A percentile compares a stretch with the other conserved stretches of the same genome.
Evolutionary conservation across 2,113 vertebrate species (phyloP).

Genomic region (Tautogolabrus adspersus): DNA sequence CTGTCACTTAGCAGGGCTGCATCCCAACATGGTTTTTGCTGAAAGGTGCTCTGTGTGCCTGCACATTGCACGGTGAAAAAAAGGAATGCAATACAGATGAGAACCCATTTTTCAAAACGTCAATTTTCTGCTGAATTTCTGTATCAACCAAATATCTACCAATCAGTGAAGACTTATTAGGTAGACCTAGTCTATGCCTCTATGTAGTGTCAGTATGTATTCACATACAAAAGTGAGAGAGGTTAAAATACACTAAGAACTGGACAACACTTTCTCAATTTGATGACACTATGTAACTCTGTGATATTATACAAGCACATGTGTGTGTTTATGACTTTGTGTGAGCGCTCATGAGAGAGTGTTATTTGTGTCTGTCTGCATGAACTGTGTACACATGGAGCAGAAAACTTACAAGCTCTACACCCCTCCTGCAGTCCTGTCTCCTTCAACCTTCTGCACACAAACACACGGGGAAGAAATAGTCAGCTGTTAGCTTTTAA

Average conservation of each 20-base stretch:
- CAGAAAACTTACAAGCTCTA: slow-evolving; percentile 49
- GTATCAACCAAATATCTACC: not conserved
- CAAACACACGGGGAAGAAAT: slow-evolving; percentile 4
- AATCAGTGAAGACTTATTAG: not conserved
- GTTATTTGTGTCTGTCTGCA: not conserved
- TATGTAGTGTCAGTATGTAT: not conserved
- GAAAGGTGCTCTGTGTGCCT: not conserved
- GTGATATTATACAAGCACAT: not conserved
- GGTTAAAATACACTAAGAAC: not conserved
- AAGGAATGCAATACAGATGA: no score
- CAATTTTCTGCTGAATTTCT: not conserved
- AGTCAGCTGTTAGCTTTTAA: not conserved
- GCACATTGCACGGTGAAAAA: not conserved
- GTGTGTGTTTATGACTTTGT: slow-evolving; percentile 12
- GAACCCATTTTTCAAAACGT: no score
- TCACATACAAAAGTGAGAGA: not conserved
- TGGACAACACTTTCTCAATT: not conserved
- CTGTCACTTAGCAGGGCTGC: no score
- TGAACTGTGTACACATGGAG: not conserved
- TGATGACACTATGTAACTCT: no score
- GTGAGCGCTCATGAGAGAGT: not conserved
- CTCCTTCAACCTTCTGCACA: slow-evolving; percentile 15
- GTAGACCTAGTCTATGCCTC: not conserved
- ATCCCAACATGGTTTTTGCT: no score
- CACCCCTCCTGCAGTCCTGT: slow-evolving; percentile 58